Evolutionary conservation across 2,113 vertebrate genomes (phyloP), one percentile per base, ranked within the genome.

Genomic region (Hylia prasina): DNA sequence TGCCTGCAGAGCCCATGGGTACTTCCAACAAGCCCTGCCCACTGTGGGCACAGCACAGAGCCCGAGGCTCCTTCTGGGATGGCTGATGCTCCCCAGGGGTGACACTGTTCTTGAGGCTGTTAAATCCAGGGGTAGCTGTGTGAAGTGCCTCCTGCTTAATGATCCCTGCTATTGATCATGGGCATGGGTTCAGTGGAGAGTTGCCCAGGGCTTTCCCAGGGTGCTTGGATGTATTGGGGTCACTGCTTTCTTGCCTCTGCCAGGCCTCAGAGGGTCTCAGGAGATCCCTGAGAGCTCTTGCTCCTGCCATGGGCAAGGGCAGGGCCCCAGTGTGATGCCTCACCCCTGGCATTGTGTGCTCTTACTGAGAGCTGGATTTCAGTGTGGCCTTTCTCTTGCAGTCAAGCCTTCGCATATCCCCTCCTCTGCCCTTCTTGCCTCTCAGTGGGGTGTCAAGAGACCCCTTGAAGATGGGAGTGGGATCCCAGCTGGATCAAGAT

Each of bases 401-500:
- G 99, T 99, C 99, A 8, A 99, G 98, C 94, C 97, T 99, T 95
- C 98, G 99, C 45, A 99, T 99, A 93, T 99, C 99, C 25, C 99
- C 99, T 3, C 99, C 99, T 60, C 97, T 99, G 96, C 99, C 99
- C 54, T 99, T 99, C 84, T 97, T 99, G 57, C 97, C 99, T 71
- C 94, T 98, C 79, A 97, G 98, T 14, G 98, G 97, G 91, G 97
- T 99, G 91, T 98, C 98, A 70, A 98, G 99, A 97, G 99, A 99
- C 81, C 96, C 99, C 56, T 91, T 99, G 79, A 99, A 99, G 95
- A 96, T 98, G 93, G 97, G 98, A 31, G 96, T 99, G 57, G 98
- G 98, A 28, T 98, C 99, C 75, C 98, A 98, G 10, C 93, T 99
- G 97, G 99, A 99, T 93, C 98, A 98, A 71, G 99, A 99, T 58